Percentiles rank a stretch among this genome's conserved stretches.
Conservation (phyloP, 1,140 invertebrate species). For the Pogonognathellus flavescens region DNA sequence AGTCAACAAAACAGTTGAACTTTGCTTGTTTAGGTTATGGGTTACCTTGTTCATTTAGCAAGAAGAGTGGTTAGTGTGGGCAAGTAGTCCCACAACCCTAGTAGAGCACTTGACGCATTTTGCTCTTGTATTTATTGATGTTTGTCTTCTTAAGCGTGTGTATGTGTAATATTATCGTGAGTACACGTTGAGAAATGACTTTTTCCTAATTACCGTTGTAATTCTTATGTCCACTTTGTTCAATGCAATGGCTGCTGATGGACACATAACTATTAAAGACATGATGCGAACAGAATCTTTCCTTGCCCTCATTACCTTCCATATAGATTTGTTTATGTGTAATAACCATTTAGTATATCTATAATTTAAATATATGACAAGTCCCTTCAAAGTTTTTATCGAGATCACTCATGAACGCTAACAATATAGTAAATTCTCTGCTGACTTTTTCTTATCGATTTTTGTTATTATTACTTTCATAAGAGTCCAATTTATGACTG, state of each 20-base stretch:
- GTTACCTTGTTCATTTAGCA: slow-evolving; percentile 5
- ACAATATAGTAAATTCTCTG: too few relatives aligned
- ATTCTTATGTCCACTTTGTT: slow-evolving; percentile 34
- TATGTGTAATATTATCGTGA: too few relatives aligned
- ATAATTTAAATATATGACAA: too few relatives aligned
- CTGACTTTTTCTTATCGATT: too few relatives aligned
- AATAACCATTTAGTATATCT: neutral
- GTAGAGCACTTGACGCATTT: neutral
- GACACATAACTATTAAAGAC: too few relatives aligned
- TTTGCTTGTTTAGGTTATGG: neutral
- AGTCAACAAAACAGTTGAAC: too few relatives aligned
- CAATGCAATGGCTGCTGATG: neutral
- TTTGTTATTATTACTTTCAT: too few relatives aligned
- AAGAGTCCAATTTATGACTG: too few relatives aligned
- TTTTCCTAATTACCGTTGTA: slow-evolving; percentile 34
- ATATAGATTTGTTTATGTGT: neutral
- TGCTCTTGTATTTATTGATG: neutral
- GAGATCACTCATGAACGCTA: neutral
- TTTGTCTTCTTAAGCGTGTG: too few relatives aligned
- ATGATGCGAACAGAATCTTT: neutral
- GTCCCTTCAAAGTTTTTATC: neutral
- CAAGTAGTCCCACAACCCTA: neutral
- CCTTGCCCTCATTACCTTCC: slow-evolving; percentile 20
- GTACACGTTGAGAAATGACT: neutral
- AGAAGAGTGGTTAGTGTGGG: neutral